Percentiles rank a stretch among this genome's conserved stretches.
Evolutionary conservation across 2,888 invertebrate genomes (phyloP).

Genomic region (Epinotia bilunana): DNA sequence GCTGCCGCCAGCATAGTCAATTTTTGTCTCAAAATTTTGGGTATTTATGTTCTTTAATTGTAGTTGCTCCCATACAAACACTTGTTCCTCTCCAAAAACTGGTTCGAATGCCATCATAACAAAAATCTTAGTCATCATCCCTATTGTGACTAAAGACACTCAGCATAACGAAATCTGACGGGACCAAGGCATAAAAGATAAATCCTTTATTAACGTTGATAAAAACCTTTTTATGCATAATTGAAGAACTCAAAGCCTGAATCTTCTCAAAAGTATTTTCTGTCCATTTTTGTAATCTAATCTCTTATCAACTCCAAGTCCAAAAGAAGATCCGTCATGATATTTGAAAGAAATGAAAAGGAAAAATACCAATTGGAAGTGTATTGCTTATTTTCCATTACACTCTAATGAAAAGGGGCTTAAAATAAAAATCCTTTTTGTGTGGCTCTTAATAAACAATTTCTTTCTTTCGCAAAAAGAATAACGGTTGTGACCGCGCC

Average conservation of each 20-base stretch:
- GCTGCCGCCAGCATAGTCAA: too few relatives aligned
- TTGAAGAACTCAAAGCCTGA: conserved; percentile 23
- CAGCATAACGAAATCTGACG: conserved; percentile 9
- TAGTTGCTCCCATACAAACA: too few relatives aligned
- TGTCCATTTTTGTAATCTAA: conserved; percentile 39
- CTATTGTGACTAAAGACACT: not conserved
- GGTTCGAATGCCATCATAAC: too few relatives aligned
- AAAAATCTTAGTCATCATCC: too few relatives aligned
- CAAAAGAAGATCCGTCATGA: conserved; percentile 41
- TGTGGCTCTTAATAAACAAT: conserved; percentile 42
- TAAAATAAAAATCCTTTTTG: conserved; percentile 36
- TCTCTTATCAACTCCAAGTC: conserved; percentile 32
- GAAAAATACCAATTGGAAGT: conserved; percentile 42
- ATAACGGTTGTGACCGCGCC: conserved; percentile 12
- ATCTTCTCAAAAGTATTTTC: conserved; percentile 18
- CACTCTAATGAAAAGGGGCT: conserved; percentile 41
- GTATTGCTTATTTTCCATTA: conserved; percentile 45
- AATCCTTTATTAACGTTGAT: conserved; percentile 21
- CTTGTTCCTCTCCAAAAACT: too few relatives aligned
- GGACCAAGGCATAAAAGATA: conserved; percentile 1
- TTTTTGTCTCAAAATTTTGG: too few relatives aligned
- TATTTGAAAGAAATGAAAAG: conserved; percentile 43
- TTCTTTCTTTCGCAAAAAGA: conserved; percentile 27
- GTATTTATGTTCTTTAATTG: too few relatives aligned
- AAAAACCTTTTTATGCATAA: conserved; percentile 34